Evolutionary conservation across 2,113 vertebrate species (phyloP), one percentile per base, ranked within the genome.

Genomic region (Cromileptes altivelis): DNA sequence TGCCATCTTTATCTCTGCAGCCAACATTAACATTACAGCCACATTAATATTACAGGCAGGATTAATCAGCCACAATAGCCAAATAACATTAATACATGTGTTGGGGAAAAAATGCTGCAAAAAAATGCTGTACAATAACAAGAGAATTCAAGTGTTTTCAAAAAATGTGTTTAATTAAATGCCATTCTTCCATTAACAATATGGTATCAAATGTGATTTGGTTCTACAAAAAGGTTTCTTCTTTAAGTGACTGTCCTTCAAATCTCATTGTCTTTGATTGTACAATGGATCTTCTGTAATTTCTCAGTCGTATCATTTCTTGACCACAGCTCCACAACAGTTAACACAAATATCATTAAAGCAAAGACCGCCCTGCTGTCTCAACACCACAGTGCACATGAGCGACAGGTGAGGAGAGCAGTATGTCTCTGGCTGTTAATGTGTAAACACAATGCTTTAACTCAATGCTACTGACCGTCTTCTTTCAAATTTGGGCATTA

Each of bases 141-240:
- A 13, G 2, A 61, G 2, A 42, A 45, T 27, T 62, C 55, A 49
- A 47, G 42, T 9, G 27, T 2, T 77, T 81, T 60, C 6, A 75
- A 33, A 80, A 4, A 18, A 60, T 6, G 18, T 30, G 17, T 88
- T 93, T 89, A 85, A 81, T 88, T 61, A 5, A 75, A 80, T 68
- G 57, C 17, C 61, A 61, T 40, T 45, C 11, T 69, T 73, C 37
- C 30, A 71, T 45, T 12, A 74, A 65, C 25, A 80, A 40, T 21
- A 17, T n/a, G 18, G 30, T 53, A 74, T 77, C 10, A 80, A 81
- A 74, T 52, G 6, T 18, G 5, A 82, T 60, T 69, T 84, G 52
- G 21, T 68, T 88, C 7, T 7, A 81, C 58, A 75, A 73, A 80
- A 70, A 53, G 10, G 57, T 45, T 19, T 23, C 33, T 37, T 10